phyloP scores from a whole-genome alignment of 92 coral and sea anemone species.

The Isaurus tuberculatus region DNA sequence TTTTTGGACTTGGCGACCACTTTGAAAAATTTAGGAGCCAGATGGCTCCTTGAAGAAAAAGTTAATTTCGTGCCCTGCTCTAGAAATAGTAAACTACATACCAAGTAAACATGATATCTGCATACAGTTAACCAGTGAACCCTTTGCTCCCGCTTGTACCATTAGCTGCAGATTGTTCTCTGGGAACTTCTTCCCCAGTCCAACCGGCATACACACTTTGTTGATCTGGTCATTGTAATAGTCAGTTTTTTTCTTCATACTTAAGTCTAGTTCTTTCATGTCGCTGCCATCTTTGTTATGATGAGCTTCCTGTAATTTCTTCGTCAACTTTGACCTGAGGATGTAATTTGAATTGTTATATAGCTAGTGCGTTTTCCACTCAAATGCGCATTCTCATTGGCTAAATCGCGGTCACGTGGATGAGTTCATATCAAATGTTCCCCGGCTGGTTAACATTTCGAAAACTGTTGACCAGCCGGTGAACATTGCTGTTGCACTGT shows the following conservation, averaged over 20 bases:
- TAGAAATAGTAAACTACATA: slow-evolving; percentile 18
- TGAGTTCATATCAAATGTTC: too few relatives aligned
- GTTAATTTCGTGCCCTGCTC: too few relatives aligned
- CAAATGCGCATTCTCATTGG: too few relatives aligned
- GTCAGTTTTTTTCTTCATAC: slow-evolving; percentile 92
- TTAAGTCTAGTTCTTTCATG: slow-evolving; percentile 92
- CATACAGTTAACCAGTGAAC: slow-evolving; percentile 94
- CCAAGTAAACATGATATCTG: slow-evolving; percentile 96
- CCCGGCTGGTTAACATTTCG: too few relatives aligned
- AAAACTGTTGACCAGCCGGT: too few relatives aligned
- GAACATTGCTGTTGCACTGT: too few relatives aligned
- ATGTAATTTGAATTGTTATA: too few relatives aligned
- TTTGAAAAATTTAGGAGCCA: too few relatives aligned
- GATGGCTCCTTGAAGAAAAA: too few relatives aligned
- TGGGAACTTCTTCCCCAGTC: slow-evolving; percentile 85
- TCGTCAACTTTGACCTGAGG: slow-evolving; percentile 62
- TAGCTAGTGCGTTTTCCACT: too few relatives aligned
- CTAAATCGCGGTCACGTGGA: too few relatives aligned
- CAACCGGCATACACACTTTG: slow-evolving; percentile 89
- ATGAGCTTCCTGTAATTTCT: slow-evolving; percentile 80
- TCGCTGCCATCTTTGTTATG: slow-evolving; percentile 87
- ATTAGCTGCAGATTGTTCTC: slow-evolving; percentile 94
- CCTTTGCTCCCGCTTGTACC: slow-evolving; percentile 99
- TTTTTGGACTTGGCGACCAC: too few relatives aligned
- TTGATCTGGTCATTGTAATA: slow-evolving; percentile 88